phyloP scores from a whole-genome alignment of 2,113 vertebrate species.

The Leucosticte australis region DNA sequence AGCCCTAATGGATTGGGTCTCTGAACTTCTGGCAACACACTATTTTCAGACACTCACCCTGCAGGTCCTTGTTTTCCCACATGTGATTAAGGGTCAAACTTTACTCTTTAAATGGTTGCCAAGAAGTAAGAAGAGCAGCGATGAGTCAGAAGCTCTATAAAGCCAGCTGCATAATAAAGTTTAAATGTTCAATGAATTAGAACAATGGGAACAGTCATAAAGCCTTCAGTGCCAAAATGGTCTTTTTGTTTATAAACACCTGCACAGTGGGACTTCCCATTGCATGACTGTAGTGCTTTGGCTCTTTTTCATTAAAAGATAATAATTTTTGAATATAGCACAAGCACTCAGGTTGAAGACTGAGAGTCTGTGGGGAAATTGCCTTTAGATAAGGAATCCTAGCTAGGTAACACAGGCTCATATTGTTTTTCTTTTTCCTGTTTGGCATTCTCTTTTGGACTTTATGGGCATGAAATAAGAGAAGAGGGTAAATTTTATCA shows the following conservation, averaged over 20 bases:
- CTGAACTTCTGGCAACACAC: neutral
- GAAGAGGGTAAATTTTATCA: neutral
- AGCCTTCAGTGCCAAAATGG: neutral
- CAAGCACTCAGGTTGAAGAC: neutral
- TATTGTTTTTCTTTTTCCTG: neutral
- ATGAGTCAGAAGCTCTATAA: neutral
- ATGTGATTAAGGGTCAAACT: neutral
- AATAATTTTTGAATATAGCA: neutral
- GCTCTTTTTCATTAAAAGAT: neutral
- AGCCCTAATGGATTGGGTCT: neutral
- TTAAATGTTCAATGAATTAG: neutral
- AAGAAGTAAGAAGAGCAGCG: neutral
- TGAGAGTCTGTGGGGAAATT: neutral
- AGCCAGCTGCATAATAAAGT: neutral
- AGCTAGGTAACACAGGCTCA: neutral
- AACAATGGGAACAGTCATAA: neutral
- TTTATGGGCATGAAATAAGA: neutral
- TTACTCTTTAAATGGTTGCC: neutral
- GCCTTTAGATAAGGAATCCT: neutral
- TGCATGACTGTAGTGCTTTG: neutral
- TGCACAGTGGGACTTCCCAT: neutral
- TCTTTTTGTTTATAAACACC: slow-evolving; percentile 1
- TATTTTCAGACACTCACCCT: neutral
- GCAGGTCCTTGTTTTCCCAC: neutral
- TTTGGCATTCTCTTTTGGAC: neutral